These are phyloP conservation scores for Drosophila ercepeae DNA, from an alignment of 1,140 invertebrate species.

Conservation along the genomic window DNA sequence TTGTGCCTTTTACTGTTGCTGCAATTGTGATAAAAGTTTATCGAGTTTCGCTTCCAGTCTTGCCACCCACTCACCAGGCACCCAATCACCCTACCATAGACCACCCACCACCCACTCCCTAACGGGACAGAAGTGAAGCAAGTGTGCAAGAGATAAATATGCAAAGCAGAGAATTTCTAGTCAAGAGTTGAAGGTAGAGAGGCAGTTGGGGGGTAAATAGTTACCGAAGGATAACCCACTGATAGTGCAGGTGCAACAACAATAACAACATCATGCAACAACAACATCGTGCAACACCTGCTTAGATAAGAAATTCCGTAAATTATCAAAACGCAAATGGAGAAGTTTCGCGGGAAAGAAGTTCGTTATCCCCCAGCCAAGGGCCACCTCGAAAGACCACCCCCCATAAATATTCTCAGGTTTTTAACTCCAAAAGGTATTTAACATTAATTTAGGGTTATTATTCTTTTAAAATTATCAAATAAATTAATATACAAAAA, in stretches of 20 bases:
- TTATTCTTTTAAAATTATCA: not conserved
- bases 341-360: constrained; percentile 34
- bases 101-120: not conserved
- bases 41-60: constrained; percentile 60
- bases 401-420: constrained; percentile 17
- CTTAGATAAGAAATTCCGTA: constrained; percentile 69
- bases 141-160: constrained; percentile 76
- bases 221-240: constrained; percentile 37
- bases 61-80: constrained; percentile 26
- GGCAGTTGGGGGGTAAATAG: constrained; percentile 1
- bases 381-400: too few relatives aligned
- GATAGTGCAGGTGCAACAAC: constrained; percentile 68
- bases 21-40: constrained; percentile 79
- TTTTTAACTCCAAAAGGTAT: not conserved
- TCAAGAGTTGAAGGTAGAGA: not conserved
- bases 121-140: constrained; percentile 48
- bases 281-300: constrained; percentile 53
- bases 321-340: constrained; percentile 64
- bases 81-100: not conserved
- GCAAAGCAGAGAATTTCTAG: constrained; percentile 52
- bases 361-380: constrained; percentile 14
- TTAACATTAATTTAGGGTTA: not conserved
- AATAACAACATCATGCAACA: constrained; percentile 40
- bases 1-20: constrained; percentile 44
- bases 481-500: not conserved